These are phyloP conservation scores for Ictidomys tridecemlineatus DNA, from an alignment of 2,113 vertebrate genomes.

Conservation along the genomic window DNA sequence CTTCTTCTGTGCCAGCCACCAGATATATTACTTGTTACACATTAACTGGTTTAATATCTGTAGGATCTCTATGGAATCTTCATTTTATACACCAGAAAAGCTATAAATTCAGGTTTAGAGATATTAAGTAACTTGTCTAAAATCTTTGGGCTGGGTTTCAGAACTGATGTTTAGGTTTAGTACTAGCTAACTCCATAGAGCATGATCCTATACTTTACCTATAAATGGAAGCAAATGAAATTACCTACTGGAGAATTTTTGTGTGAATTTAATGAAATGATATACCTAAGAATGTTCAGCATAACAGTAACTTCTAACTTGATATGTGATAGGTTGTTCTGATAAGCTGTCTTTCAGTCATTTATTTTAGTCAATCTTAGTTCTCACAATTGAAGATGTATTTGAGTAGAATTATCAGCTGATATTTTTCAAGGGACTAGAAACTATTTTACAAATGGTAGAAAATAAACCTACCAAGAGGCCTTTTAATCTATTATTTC, in stretches of 20 bases:
- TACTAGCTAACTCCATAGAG: not conserved
- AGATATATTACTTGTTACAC: not conserved
- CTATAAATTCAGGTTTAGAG: not conserved
- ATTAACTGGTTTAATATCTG: not conserved
- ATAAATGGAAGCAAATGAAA: not conserved
- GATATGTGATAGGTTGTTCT: not conserved
- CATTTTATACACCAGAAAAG: not conserved
- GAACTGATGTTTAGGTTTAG: not conserved
- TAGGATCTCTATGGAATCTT: not conserved
- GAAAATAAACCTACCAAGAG: not conserved
- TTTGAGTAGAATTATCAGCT: not conserved
- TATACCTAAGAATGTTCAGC: not conserved
- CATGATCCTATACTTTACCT: not conserved
- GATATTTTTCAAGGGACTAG: not conserved
- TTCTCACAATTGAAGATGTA: slow-evolving; percentile 19
- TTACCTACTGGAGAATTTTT: not conserved
- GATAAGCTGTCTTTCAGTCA: not conserved
- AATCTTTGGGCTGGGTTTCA: not conserved
- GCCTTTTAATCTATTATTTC: not conserved
- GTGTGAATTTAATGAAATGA: not conserved
- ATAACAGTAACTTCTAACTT: slow-evolving; percentile 19
- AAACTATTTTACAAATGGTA: slow-evolving; percentile 13
- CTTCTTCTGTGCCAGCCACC: not conserved
- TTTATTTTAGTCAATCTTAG: slow-evolving; percentile 15
- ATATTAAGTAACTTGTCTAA: not conserved